These are phyloP conservation scores for Criorhina ranunculi DNA, from an alignment of 2,888 invertebrate species.

Conservation along the genomic window DNA sequence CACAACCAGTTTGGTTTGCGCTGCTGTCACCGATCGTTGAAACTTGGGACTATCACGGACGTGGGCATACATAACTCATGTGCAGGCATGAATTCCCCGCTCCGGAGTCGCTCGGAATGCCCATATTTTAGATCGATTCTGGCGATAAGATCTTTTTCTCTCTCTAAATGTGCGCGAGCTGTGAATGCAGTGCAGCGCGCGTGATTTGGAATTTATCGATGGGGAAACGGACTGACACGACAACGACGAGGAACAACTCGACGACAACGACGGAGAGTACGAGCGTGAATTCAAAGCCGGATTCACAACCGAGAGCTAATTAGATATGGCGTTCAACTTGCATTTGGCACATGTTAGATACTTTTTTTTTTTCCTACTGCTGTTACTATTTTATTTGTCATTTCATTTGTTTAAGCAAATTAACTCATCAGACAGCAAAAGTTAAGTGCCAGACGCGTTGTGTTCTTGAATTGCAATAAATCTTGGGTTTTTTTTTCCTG, in stretches of 20 bases:
- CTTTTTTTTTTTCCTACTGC: constrained; percentile 12
- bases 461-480: constrained; percentile 51
- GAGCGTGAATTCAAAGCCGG: constrained; percentile 68
- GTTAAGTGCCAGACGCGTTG: constrained; percentile 63
- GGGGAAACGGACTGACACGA: constrained; percentile 69
- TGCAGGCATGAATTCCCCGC: constrained; percentile 69
- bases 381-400: constrained; percentile 40
- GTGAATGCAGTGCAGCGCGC: constrained; percentile 67
- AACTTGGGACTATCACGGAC: constrained; percentile 63
- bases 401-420: constrained; percentile 70
- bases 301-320: constrained; percentile 71
- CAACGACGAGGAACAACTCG: constrained; percentile 52
- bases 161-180: constrained; percentile 63
- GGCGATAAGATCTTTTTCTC: constrained; percentile 72
- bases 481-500: constrained; percentile 18
- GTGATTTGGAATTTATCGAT: constrained; percentile 76
- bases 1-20: constrained; percentile 71
- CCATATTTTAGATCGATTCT: constrained; percentile 76
- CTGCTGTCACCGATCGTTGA: constrained; percentile 57
- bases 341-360: constrained; percentile 30
- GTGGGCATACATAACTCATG: constrained; percentile 76
- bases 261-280: constrained; percentile 51
- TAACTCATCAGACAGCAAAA: constrained; percentile 71
- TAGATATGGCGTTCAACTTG: constrained; percentile 72
- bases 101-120: constrained; percentile 62